Evolutionary conservation across 1,140 invertebrate species (phyloP), one percentile per base, ranked within the genome.

Genomic region (Scaptomyza hsui): DNA sequence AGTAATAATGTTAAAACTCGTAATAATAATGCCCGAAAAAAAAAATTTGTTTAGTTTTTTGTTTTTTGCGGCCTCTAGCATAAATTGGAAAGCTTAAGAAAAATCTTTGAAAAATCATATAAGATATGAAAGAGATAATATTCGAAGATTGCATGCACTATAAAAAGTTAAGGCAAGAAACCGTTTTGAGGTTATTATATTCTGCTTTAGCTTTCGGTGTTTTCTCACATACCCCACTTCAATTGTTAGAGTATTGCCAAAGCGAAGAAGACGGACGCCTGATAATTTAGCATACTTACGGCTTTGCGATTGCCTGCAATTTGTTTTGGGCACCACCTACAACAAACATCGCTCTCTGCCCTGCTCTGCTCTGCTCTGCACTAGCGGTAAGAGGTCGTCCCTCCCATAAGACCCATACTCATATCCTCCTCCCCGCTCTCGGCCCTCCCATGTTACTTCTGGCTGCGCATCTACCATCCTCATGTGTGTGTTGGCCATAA

Each of bases 271-370:
- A 80, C 77, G 81, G 68, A 80, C 77, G 81, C 65, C 62, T 74
- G 81, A 85, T 85, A 85, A 85, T 85, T 85, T 85, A 85, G 81
- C 82, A 86, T 85, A 85, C 81, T 85, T 85, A 85, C 73, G 73
- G 48, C 81, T 77, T 62, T 86, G 65, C 73, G 81, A 85, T 85
- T 85, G 81, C 81, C 81, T 77, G 81, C 81, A 85, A 85, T 85
- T 85, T 85, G 77, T 85, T 85, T 85, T 52, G 81, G 81, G 81
- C 73, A 85, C 81, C 81, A 86, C 81, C 81, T 85, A 85, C 81
- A 86, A 86, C 82, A 77, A 29, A 29, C 55, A 41, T 19, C 72
- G 52, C 57, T 19, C 72, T 56, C 57, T 48, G 51, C 37, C 59
- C 62, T 59, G 57, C 67, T 29, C 60, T 45, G 32, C 72, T 56